Evolutionary conservation across 2,888 invertebrate genomes (phyloP), one percentile per base, ranked within the genome.

Genomic region (Eumacrocentrus americanus): DNA sequence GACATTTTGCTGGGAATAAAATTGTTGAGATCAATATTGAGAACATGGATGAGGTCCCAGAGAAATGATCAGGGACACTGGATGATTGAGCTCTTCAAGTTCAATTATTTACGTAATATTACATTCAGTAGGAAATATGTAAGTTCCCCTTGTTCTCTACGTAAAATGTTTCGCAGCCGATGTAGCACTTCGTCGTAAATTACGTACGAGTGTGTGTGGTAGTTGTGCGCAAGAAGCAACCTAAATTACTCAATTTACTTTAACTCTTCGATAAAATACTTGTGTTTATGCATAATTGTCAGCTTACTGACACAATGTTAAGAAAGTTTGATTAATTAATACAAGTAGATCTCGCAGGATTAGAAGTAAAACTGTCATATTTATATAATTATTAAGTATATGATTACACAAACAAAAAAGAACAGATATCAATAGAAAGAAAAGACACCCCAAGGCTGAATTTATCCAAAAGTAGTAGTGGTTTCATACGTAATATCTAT

Each of bases 1-100:
- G 90, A 53, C 89, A 89, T 75, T 94, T 91, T 82, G 86, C 91
- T 20, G 94, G 94, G 11, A 87, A 86, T 55, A 87, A 86, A 70
- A 86, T 93, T 61, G 84, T 89, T 70, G 89, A 92, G 82, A 86
- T 90, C 63, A 85, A 90, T 76, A 88, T 94, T 72, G 77, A 87
- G 67, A 92, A 93, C 81, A 82, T 91, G 58, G 84, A 83, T 1
- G 88, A 88, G 35, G 79, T 90, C 51, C 47, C 23, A 46, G 46
- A 52, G 14, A 18, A 52, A 18, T 29, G 9, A 29, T 11, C 60
- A 14, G 20, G 18, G 9, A 42, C 16, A n/a, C 9, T 20, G 16
- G 16, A 38, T 37, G 20, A 53, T 42, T 40, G 48, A 42, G 23
- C 9, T 29, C 9, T 29, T 6, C 9, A 20, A 53, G 40, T 48